Evolutionary conservation across 2,888 invertebrate genomes (phyloP).

Genomic region (Aphodius granarius): DNA sequence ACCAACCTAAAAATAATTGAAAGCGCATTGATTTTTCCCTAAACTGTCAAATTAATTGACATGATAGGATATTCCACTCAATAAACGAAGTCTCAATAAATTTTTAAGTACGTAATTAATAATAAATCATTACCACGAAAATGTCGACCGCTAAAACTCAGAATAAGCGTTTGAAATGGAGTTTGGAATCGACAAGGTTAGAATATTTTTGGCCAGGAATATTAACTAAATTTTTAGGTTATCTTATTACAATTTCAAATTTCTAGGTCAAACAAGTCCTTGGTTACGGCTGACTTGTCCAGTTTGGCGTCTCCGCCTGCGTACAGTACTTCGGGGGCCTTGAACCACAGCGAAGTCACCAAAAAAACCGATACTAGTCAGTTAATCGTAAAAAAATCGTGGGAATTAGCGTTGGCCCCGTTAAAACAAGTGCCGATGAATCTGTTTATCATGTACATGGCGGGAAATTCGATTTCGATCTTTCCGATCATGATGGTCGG

Average conservation of each 20-base stretch:
- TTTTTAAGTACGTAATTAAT: not conserved
- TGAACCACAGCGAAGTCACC: conserved; percentile 75
- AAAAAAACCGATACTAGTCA: conserved; percentile 83
- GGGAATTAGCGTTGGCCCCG: conserved; percentile 95
- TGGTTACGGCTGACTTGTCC: conserved; percentile 25
- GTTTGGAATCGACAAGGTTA: conserved; percentile 47
- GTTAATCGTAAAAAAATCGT: conserved; percentile 89
- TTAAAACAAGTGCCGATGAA: conserved; percentile 99
- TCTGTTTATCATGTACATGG: conserved; percentile 99
- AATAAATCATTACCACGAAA: not conserved
- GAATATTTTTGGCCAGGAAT: not conserved
- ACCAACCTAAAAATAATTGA: not conserved
- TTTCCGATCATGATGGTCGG: conserved; percentile 99
- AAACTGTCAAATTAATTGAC: not conserved
- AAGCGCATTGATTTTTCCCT: not conserved
- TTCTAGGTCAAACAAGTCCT: conserved; percentile 28
- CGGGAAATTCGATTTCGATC: conserved; percentile 97
- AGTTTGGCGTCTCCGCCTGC: conserved; percentile 79
- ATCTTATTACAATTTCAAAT: not conserved
- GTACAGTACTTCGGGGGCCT: conserved; percentile 72
- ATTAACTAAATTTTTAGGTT: conserved; percentile 10
- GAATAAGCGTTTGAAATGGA: conserved; percentile 48
- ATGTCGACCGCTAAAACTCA: conserved; percentile 16
- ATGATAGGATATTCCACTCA: not conserved
- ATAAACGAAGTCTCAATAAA: not conserved